Percentiles rank a stretch among this genome's conserved stretches.
Conservation (phyloP, 2,113 vertebrate genomes). For the Myrmophylax atrothorax region DNA sequence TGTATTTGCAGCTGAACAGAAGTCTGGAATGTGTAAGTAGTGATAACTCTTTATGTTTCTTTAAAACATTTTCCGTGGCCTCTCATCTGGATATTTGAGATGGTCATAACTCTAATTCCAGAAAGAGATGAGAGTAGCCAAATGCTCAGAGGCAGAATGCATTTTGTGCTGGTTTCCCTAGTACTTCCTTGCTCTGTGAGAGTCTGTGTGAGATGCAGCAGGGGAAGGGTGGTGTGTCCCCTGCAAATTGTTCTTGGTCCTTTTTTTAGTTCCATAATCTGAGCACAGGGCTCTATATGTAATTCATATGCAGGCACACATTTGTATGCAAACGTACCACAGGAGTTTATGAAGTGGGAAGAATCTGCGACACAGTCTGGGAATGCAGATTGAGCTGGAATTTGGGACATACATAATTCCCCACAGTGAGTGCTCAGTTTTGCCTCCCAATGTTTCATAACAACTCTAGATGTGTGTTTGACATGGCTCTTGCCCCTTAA, state of each 20-base stretch:
- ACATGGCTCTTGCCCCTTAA: not conserved
- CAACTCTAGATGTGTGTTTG: not conserved
- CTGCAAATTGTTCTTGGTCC: not conserved
- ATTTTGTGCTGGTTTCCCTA: not conserved
- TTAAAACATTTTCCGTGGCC: slow-evolving; percentile 49
- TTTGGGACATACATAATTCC: not conserved
- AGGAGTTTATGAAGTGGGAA: not conserved
- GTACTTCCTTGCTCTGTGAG: not conserved
- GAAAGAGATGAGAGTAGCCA: slow-evolving; percentile 26
- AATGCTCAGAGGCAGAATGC: not conserved
- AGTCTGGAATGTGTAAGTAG: slow-evolving; percentile 65
- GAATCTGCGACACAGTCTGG: not conserved
- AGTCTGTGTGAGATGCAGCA: not conserved
- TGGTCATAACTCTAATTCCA: slow-evolving; percentile 59
- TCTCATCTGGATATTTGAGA: slow-evolving; percentile 62
- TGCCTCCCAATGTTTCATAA: not conserved
- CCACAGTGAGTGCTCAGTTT: not conserved
- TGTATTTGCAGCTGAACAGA: slow-evolving; percentile 63
- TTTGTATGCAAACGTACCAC: not conserved
- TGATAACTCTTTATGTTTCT: slow-evolving; percentile 62
- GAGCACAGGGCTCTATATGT: not conserved
- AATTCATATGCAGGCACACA: not conserved
- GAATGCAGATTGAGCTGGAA: not conserved
- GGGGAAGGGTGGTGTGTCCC: not conserved
- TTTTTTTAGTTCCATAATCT: not conserved